Evolutionary conservation across 2,113 vertebrate genomes (phyloP), one percentile per base, ranked within the genome.

Genomic region (Brachypodius melanocephalos): DNA sequence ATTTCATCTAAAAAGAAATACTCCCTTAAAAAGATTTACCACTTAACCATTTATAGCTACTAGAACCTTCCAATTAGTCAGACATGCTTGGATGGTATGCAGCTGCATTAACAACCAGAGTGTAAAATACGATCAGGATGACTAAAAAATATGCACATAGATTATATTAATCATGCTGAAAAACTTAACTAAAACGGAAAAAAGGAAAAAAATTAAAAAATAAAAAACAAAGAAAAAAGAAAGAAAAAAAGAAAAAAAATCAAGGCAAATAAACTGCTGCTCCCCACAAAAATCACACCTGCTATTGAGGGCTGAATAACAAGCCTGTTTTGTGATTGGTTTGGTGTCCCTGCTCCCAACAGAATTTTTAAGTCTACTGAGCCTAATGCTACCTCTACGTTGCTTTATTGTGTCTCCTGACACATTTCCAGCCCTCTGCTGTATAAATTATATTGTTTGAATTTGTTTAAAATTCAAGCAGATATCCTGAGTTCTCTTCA

Each of bases 141-240:
- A n/a, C 8, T 52, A 45, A 54, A 81, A 93, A 9, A 18, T 4
- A 85, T 8, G 12, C 24, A n/a, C 34, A 42, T 8, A 61, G 10
- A 32, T 85, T 32, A 57, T 40, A 58, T 6, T 17, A 46, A 69
- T 36, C 40, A 42, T 55, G 10, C 36, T 69, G 42, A 26, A 91
- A 93, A 76, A 51, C 8, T 19, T n/a, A 49, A n/a, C 28, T 45
- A 24, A 61, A 22, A 14, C 16, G 31, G 17, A 20, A 40, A 14
- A 14, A 15, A 18, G 24, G 5, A 2, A 9, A 4, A 17, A 9
- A 21, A 28, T 3, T 1, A 7, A 22, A 17, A 2, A 29, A 43
- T 14, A 1, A 22, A 55, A 31, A 2, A 24, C n/a, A n/a, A n/a
- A 25, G 29, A 81, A 22, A n/a, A 48, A 5, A 12, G 3, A 29